Base-by-base conservation (phyloP, 1,140 invertebrate species). In the Berghia stephanieae region DNA sequence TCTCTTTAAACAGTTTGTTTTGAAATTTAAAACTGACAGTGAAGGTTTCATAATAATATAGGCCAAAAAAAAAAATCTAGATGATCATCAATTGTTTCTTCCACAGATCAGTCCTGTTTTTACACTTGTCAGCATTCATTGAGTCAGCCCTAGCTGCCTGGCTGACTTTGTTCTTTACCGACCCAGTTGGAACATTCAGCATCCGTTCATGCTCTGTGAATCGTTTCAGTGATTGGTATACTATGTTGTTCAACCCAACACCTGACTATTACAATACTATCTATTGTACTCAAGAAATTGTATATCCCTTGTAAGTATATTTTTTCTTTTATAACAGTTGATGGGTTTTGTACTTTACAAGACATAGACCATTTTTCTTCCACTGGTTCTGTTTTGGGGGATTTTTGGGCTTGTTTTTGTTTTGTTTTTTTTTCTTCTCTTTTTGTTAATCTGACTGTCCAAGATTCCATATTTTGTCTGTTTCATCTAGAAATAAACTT, bases 261-360 rank as follows among this genome's bases (percentile, higher is more conserved):
- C 95, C 96, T 8, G 95, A 97, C 88, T 98, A 98, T 90, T 94
- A 95, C 81, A 91, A 93, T 70, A 94, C 93, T 71, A 89, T 99
- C 27, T 93, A 97, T 89, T 99, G 97, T 89, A 97, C 97, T 0
- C 96, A 98, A 85, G 97, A 99, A 91, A 95, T 96, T 60, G 96
- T 98, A 0, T 99, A 97, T 91, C 97, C 97, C 70, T 90, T 99
- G 94, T 98, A 92, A 94, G 94, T 92, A 86, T 42, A 24, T n/a
- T 24, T 42, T n/a, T n/a, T n/a, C n/a, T n/a, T n/a, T 13, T 36
- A n/a, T n/a, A n/a, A n/a, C n/a, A n/a, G n/a, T n/a, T n/a, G n/a
- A n/a, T n/a, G n/a, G n/a, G n/a, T n/a, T n/a, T n/a, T n/a, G n/a
- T n/a, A n/a, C n/a, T n/a, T n/a, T n/a, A n/a, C n/a, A n/a, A n/a